Conservation (phyloP, 2,888 invertebrate genomes). For the Spilarctia lutea region DNA sequence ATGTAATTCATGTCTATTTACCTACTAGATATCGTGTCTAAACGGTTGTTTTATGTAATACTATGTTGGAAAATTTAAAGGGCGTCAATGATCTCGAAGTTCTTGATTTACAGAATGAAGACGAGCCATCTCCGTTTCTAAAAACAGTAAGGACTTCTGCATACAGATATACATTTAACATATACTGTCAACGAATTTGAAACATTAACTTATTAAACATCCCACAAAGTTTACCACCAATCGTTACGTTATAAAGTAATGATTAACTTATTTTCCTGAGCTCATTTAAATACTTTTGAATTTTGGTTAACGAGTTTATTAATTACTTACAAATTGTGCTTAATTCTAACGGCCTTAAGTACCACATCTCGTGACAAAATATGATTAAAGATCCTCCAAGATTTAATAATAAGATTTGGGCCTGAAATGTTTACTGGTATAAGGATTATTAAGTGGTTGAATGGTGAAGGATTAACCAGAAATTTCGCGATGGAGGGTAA, state of each 20-base stretch:
- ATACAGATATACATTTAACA: not conserved
- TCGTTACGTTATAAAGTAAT: not conserved
- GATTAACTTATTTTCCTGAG: not conserved
- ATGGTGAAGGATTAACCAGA: not conserved
- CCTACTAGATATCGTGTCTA: too few relatives aligned
- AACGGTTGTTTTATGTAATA: too few relatives aligned
- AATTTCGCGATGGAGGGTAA: not conserved
- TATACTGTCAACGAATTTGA: not conserved
- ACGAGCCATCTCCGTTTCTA: not conserved
- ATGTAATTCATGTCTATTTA: too few relatives aligned
- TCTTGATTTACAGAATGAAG: too few relatives aligned
- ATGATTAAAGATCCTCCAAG: constrained; percentile 4
- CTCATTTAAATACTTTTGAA: constrained; percentile 10
- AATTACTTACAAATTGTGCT: constrained; percentile 11
- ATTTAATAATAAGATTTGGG: not conserved
- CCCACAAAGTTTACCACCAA: not conserved
- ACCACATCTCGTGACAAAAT: constrained; percentile 8
- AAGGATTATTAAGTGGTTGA: constrained; percentile 1
- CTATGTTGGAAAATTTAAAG: too few relatives aligned
- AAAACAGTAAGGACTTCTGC: not conserved
- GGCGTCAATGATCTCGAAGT: too few relatives aligned
- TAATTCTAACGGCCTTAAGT: not conserved
- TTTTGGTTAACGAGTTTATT: not conserved
- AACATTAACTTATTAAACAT: not conserved
- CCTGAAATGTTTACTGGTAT: not conserved